Base-by-base conservation (phyloP, 2,888 invertebrate species). In the Acrocyrtus sp. region DNA sequence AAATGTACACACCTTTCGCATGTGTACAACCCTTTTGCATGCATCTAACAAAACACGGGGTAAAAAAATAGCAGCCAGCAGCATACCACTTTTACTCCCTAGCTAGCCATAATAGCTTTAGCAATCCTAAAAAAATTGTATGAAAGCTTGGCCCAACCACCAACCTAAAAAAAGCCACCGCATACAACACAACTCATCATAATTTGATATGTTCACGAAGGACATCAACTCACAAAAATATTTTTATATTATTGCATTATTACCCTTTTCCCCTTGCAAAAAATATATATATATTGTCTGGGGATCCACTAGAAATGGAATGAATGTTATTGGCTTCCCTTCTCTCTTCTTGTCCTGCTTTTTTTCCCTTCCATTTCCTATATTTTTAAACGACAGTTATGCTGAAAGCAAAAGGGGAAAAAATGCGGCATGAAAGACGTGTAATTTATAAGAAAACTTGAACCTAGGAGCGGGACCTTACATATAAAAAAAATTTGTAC, bases 381-480 rank as follows among this genome's bases (percentile, higher is more conserved):
- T n/a, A n/a, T n/a, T n/a, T n/a, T n/a, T n/a, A n/a, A n/a, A n/a
- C n/a, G n/a, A n/a, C n/a, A n/a, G n/a, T n/a, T n/a, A n/a, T n/a
- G n/a, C n/a, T n/a, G n/a, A n/a, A n/a, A n/a, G n/a, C n/a, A n/a
- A n/a, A 53, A 45, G 19, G 48, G 48, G 21, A 56, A 39, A 66
- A 48, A 57, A 57, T n/a, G n/a, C n/a, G n/a, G n/a, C n/a, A 51
- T 58, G 68, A 53, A 60, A 50, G 39, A 60, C 53, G 26, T 45
- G 43, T 61, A 61, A 68, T 68, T 68, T 68, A 68, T 68, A 68
- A 68, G 60, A 43, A 61, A 68, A 68, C 60, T 68, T 68, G 45
- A 68, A 60, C 68, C 47, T 34, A 22, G 19, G 53, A 68, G 27
- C 61, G 47, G 45, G 22, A 43, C 39, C 24, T 51, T 34, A n/a